A percentile compares a stretch with the other conserved stretches of the same genome.
Evolutionary conservation across 2,113 vertebrate species (phyloP).

Genomic region (Seriola quinqueradiata): DNA sequence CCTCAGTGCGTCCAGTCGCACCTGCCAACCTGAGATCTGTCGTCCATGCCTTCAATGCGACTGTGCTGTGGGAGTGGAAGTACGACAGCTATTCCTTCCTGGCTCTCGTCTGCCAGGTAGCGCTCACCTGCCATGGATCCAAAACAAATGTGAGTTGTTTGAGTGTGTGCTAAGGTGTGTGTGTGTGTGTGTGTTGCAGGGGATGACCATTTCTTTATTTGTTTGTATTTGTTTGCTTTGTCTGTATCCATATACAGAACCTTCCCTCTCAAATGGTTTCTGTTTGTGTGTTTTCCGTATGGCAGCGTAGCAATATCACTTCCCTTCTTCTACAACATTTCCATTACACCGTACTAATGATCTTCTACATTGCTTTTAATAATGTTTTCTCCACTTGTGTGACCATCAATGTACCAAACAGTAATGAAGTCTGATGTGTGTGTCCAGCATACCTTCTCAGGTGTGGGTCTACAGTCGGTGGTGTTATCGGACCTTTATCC

Average conservation of each 20-base stretch:
- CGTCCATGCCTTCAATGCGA: conserved; percentile 70
- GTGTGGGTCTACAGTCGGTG: conserved; percentile 68
- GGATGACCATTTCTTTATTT: neutral
- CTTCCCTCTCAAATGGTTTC: neutral
- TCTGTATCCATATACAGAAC: neutral
- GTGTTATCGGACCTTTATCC: conserved; percentile 70
- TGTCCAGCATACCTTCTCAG: conserved; percentile 75
- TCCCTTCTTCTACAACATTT: neutral
- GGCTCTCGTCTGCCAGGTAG: conserved; percentile 78
- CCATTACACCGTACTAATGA: neutral
- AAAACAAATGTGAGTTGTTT: conserved; percentile 65
- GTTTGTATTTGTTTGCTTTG: neutral
- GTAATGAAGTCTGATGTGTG: conserved; percentile 22
- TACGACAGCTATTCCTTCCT: conserved; percentile 64
- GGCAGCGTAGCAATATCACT: neutral
- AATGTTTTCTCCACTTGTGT: conserved; percentile 12
- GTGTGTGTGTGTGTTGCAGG: neutral
- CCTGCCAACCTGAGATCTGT: conserved; percentile 39
- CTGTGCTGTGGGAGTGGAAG: conserved; percentile 79
- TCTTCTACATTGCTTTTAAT: neutral
- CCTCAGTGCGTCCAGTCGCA: conserved; percentile 76
- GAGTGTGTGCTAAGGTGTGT: neutral
- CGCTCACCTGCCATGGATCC: conserved; percentile 37
- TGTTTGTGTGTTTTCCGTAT: neutral
- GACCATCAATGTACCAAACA: neutral